Conservation (phyloP, 1,140 invertebrate genomes). For the Callitettix versicolor region DNA sequence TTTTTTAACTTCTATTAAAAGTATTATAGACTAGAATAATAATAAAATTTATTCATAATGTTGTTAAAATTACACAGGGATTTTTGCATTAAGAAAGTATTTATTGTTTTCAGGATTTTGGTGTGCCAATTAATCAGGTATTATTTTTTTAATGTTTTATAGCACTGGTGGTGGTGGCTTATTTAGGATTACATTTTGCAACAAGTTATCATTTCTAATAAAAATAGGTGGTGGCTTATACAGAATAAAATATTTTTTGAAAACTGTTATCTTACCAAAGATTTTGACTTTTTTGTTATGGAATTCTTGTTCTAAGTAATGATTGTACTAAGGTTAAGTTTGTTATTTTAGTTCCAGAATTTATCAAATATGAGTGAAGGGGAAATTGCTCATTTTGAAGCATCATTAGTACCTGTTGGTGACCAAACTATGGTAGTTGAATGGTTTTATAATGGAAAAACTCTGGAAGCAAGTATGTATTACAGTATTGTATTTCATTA, state of each 20-base stretch:
- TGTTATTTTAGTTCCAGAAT: conserved; percentile 49
- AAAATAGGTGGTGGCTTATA: too few species aligned
- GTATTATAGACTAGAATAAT: too few species aligned
- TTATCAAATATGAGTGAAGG: conserved; percentile 73
- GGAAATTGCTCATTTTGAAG: conserved; percentile 89
- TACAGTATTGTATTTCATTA: neutral
- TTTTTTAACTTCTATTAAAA: too few species aligned
- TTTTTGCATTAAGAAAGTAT: conserved; percentile 1
- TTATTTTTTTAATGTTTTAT: too few species aligned
- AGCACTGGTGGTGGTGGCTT: too few species aligned
- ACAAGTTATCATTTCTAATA: too few species aligned
- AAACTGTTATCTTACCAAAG: too few species aligned
- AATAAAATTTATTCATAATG: too few species aligned
- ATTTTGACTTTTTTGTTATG: neutral
- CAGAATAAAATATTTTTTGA: too few species aligned
- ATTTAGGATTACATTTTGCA: too few species aligned
- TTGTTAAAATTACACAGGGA: too few species aligned
- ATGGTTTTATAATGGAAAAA: conserved; percentile 92
- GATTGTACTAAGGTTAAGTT: neutral
- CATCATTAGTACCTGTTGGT: conserved; percentile 81
- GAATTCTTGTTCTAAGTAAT: neutral
- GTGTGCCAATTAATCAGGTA: too few species aligned
- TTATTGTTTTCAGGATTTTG: neutral
- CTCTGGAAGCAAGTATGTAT: conserved; percentile 63
- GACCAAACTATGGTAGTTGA: conserved; percentile 94